phyloP scores from a whole-genome alignment of 2,113 vertebrate genomes.

The Rhinolophus ferrumequinum region DNA sequence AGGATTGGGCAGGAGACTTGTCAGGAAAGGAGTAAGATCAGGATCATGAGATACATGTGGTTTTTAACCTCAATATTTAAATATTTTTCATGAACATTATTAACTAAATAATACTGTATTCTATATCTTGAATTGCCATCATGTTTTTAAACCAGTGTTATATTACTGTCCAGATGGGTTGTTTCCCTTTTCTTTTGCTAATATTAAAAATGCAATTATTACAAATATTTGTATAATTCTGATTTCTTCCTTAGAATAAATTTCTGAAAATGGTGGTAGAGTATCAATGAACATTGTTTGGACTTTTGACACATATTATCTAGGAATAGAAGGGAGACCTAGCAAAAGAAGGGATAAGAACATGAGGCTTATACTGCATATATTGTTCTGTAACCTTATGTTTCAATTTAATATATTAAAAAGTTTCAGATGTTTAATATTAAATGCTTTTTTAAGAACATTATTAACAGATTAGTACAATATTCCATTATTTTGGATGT shows the following conservation, averaged over 20 bases:
- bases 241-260: not conserved
- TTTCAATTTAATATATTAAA: not conserved
- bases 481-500: not conserved
- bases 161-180: not conserved
- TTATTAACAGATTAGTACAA: not conserved
- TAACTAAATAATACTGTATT: not conserved
- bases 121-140: not conserved
- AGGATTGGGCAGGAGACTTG: not conserved
- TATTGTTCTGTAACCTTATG: not conserved
- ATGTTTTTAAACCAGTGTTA: not conserved
- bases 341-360: not conserved
- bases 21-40: not conserved
- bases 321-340: not conserved
- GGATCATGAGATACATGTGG: not conserved
- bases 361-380: not conserved
- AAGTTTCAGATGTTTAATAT: not conserved
- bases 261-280: not conserved
- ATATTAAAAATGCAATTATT: not conserved
- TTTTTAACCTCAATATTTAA: not conserved
- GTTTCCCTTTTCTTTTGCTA: not conserved
- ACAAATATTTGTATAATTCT: not conserved
- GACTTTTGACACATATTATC: not conserved
- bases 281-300: not conserved
- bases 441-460: not conserved
- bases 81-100: not conserved